Percentiles rank a stretch among this genome's conserved stretches.
Evolutionary conservation across 2,888 invertebrate genomes (phyloP).

Genomic region (Bembecia ichneumoniformis): DNA sequence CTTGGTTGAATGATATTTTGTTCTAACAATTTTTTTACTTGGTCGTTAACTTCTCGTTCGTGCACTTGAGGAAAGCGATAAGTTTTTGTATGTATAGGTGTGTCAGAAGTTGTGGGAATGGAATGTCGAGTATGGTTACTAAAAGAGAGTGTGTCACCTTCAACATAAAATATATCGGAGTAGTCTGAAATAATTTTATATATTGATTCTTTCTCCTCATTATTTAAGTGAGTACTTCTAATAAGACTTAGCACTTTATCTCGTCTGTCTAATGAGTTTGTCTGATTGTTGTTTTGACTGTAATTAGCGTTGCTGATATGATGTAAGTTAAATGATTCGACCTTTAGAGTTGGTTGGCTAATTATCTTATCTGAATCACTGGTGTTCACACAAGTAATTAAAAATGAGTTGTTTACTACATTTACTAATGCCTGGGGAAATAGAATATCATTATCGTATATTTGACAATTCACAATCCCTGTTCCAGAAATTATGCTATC

Average conservation of each 20-base stretch:
- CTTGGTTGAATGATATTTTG: slow-evolving; percentile 16
- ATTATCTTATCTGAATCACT: not conserved
- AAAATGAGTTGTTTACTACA: not conserved
- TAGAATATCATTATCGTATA: not conserved
- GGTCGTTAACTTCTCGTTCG: slow-evolving; percentile 18
- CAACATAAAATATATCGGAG: slow-evolving; percentile 11
- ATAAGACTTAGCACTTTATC: slow-evolving; percentile 9
- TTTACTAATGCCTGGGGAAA: not conserved
- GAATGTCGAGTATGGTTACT: slow-evolving; percentile 18
- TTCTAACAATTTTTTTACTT: slow-evolving; percentile 16
- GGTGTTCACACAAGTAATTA: not conserved
- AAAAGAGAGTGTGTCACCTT: no score
- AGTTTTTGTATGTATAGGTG: slow-evolving; percentile 20
- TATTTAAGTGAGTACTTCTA: slow-evolving; percentile 11
- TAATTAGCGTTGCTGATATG: not conserved
- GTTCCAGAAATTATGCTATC: not conserved
- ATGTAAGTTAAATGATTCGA: not conserved
- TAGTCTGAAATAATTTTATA: slow-evolving; percentile 14
- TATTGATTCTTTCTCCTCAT: slow-evolving; percentile 12
- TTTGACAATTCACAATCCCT: not conserved
- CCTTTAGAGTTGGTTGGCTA: not conserved
- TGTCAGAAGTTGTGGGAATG: slow-evolving; percentile 18
- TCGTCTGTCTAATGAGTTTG: slow-evolving; percentile 1
- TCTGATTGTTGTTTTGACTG: not conserved
- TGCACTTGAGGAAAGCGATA: slow-evolving; percentile 23